A percentile compares a stretch with the other conserved stretches of the same genome.
Evolutionary conservation across 2,797 vertebrate genomes (phyloP).

Genomic region (Pempheris klunzingeri): DNA sequence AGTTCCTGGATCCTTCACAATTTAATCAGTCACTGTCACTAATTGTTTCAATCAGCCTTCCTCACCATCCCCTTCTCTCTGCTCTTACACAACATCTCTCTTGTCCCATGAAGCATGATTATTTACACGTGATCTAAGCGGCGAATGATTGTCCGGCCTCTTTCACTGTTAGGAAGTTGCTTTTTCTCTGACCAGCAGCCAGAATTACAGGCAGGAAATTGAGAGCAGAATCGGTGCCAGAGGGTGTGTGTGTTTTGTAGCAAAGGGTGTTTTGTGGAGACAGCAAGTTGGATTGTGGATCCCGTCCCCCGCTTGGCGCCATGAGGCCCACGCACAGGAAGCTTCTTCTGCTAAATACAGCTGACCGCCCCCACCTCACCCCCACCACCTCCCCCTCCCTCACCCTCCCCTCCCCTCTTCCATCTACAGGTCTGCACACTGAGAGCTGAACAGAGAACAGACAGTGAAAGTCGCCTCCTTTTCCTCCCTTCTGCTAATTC

Average conservation of each 20-base stretch:
- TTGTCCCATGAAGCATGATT: constrained; percentile 46
- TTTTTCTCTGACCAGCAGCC: constrained; percentile 79
- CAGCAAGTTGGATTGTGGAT: constrained; percentile 82
- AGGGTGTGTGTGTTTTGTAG: constrained; percentile 79
- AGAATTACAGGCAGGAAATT: constrained; percentile 86
- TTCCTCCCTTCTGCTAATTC: constrained; percentile 41
- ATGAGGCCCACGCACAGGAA: constrained; percentile 85
- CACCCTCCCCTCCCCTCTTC: constrained; percentile 27
- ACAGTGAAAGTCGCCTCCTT: constrained; percentile 64
- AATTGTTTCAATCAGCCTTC: constrained; percentile 60
- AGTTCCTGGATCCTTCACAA: constrained; percentile 29
- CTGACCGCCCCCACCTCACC: constrained; percentile 26
- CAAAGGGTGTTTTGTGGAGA: constrained; percentile 82
- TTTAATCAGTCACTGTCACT: constrained; percentile 41
- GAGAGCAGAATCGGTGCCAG: constrained; percentile 78
- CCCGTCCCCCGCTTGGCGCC: constrained; percentile 79
- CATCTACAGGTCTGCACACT: constrained; percentile 69
- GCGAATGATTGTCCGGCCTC: constrained; percentile 72
- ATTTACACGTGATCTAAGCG: constrained; percentile 68
- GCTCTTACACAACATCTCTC: constrained; percentile 56
- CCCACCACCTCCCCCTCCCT: background rate
- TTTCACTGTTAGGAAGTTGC: constrained; percentile 80
- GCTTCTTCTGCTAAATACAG: constrained; percentile 81
- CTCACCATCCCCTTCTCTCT: constrained; percentile 30
- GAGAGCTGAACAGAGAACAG: constrained; percentile 57